Evolutionary conservation across 2,888 invertebrate genomes (phyloP).

Genomic region (Sturmia bella): DNA sequence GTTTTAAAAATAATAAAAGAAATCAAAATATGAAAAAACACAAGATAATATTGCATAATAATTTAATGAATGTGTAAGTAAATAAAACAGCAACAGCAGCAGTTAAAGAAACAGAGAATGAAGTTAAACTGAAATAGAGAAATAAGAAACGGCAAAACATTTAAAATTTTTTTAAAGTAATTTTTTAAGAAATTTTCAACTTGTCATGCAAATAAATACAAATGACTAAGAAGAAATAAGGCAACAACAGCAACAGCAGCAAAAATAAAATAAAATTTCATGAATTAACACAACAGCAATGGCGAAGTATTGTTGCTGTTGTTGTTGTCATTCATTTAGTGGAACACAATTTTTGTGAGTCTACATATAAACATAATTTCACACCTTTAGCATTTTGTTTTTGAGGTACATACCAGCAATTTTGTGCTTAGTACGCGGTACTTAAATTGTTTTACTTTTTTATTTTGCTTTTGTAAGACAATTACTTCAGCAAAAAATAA

Average conservation of each 20-base stretch:
- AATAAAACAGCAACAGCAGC: conserved; percentile 6
- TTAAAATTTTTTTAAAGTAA: conserved; percentile 12
- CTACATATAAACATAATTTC: too few species aligned
- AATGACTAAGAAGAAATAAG: conserved; percentile 42
- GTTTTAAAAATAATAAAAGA: conserved; percentile 21
- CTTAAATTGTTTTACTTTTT: conserved; percentile 35
- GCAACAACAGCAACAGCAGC: conserved; percentile 1
- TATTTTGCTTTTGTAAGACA: neutral
- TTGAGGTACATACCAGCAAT: neutral
- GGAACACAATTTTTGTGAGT: conserved; percentile 47
- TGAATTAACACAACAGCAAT: conserved; percentile 35
- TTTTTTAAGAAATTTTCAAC: conserved; percentile 28
- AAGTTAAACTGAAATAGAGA: neutral
- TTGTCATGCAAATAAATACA: conserved; percentile 55
- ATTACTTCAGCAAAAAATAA: neutral
- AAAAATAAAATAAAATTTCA: conserved; percentile 13
- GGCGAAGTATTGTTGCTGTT: neutral
- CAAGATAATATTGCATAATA: conserved; percentile 46
- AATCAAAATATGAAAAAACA: conserved; percentile 13
- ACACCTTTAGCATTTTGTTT: conserved; percentile 52
- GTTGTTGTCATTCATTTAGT: conserved; percentile 4
- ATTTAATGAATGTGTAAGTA: conserved; percentile 20
- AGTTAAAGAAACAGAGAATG: neutral
- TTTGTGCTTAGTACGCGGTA: conserved; percentile 14
- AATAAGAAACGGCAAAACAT: conserved; percentile 20